Base-by-base conservation (phyloP, 2,113 vertebrate species). In the Alouatta palliata region DNA sequence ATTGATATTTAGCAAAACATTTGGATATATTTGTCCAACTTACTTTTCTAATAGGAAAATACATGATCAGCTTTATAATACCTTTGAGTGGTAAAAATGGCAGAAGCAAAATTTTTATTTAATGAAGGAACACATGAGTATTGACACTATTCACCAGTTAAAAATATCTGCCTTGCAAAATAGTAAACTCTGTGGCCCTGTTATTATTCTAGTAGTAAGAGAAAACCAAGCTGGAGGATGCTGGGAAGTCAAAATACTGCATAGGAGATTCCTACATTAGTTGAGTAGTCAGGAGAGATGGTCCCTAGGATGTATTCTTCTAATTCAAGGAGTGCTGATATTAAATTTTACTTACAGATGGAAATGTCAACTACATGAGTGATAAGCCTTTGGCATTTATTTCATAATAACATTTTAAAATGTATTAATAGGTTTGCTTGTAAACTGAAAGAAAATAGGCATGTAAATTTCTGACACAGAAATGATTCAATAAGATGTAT, bases 1-100 rank as follows among this genome's bases (percentile, higher is more conserved):
- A 82, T 0, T 52, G 11, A 27, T 82, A 86, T 81, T 95, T 89
- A 92, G 32, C 68, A 87, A 96, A 94, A 87, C 13, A 90, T 81
- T 79, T 95, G 23, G 6, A 79, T 76, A 66, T 54, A 68, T 88
- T 58, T 86, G 23, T 37, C 25, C 35, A 66, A 75, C 61, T 92
- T 71, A 87, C 20, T 30, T 64, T 92, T 73, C 68, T 71, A 90
- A 64, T 90, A 43, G 3, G 40, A 95, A 94, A 87, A 83, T 25
- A 94, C 3, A 52, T 5, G 52, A 52, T 68, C 32, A 92, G 58
- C 4, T 89, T 95, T 82, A 79, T 47, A 88, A 80, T 77, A 92
- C 92, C 79, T 37, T 90, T 43, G 58, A 91, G 64, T 70, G 43
- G 8, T 71, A 5, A 84, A 93, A 97, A 85, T 19, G 3, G 16